Percentiles rank a stretch among this genome's conserved stretches.
Evolutionary conservation across 2,888 invertebrate genomes (phyloP).

Genomic region (Arrhopalites spinosus): DNA sequence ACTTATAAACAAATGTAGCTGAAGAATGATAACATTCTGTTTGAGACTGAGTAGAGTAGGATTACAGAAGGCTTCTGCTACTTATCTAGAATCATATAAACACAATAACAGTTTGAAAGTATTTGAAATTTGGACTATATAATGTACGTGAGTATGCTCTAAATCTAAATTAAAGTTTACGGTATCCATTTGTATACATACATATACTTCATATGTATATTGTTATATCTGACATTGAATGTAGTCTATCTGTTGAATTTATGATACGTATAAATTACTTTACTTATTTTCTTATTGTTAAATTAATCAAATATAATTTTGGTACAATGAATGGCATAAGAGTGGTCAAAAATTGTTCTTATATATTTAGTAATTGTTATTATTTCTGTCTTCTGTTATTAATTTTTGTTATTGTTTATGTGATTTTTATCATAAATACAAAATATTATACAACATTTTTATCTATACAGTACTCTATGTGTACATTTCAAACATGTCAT

Average conservation of each 20-base stretch:
- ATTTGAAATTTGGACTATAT: too few species aligned
- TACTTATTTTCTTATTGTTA: neutral
- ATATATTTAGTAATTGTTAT: neutral
- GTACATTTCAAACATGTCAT: too few species aligned
- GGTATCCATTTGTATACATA: neutral
- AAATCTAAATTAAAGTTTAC: neutral
- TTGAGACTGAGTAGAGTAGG: conserved; percentile 9
- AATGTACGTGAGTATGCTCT: too few species aligned
- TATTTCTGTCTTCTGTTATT: neutral
- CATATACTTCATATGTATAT: too few species aligned
- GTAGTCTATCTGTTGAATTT: too few species aligned
- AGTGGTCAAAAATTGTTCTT: neutral
- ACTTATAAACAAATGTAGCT: neutral
- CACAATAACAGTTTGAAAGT: neutral
- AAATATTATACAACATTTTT: too few species aligned
- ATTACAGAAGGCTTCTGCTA: neutral
- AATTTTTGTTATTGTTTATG: neutral
- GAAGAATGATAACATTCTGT: neutral
- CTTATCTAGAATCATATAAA: neutral
- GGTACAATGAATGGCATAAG: too few species aligned
- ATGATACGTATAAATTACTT: neutral
- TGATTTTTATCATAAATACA: neutral
- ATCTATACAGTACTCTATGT: too few species aligned
- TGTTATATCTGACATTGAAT: too few species aligned
- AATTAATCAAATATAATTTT: neutral